phyloP scores from a whole-genome alignment of 2,888 invertebrate genomes.

The Dorcus hopei region DNA sequence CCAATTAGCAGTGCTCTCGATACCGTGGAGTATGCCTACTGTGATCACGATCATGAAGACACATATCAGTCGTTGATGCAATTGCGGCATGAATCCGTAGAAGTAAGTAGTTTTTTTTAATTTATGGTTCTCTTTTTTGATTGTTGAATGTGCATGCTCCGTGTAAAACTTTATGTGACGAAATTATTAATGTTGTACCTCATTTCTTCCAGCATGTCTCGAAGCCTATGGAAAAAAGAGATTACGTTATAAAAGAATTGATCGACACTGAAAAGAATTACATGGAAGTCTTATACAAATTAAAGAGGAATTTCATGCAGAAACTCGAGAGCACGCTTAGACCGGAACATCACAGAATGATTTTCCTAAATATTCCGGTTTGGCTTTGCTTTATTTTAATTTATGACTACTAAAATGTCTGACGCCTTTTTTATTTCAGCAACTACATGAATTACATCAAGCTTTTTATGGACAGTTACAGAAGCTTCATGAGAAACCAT shows the following conservation, averaged over 20 bases:
- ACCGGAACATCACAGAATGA: constrained; percentile 70
- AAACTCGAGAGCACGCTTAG: constrained; percentile 70
- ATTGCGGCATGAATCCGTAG: not conserved
- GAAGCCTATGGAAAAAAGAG: constrained; percentile 72
- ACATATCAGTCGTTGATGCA: constrained; percentile 18
- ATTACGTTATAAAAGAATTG: constrained; percentile 89
- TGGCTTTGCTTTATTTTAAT: not conserved
- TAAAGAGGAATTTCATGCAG: constrained; percentile 73
- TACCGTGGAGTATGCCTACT: constrained; percentile 55
- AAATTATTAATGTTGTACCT: not conserved
- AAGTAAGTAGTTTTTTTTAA: not conserved
- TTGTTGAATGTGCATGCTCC: too few relatives aligned
- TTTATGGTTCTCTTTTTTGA: not conserved
- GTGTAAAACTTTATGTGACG: too few relatives aligned
- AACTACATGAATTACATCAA: constrained; percentile 81
- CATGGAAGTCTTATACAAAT: constrained; percentile 85
- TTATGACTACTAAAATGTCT: not conserved
- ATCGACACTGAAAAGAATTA: constrained; percentile 97
- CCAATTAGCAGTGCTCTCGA: constrained; percentile 28
- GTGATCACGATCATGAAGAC: constrained; percentile 55
- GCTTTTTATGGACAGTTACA: constrained; percentile 79
- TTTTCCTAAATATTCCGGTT: constrained; percentile 90
- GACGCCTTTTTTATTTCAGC: constrained; percentile 52
- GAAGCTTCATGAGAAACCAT: constrained; percentile 64
- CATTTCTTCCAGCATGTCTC: not conserved